These are phyloP conservation scores for Heterodera filipjevi DNA, from an alignment of 2,888 invertebrate species.

Conservation along the genomic window DNA sequence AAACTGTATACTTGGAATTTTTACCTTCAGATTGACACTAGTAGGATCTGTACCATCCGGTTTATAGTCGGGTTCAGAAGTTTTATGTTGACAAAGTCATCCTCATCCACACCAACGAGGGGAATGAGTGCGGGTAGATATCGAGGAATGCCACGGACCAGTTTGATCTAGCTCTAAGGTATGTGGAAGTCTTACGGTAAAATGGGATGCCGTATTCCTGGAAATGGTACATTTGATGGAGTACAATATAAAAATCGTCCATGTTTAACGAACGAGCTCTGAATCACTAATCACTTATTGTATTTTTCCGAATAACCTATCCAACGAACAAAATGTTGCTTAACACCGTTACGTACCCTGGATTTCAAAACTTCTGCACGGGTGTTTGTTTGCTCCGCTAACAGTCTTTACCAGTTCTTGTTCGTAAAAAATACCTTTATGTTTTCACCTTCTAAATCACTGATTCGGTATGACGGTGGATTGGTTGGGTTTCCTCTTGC, in stretches of 20 bases:
- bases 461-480: background rate
- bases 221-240: background rate
- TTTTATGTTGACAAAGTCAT: background rate
- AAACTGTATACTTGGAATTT: constrained; percentile 5
- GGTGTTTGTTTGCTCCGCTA: background rate
- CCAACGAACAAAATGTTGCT: constrained; percentile 22
- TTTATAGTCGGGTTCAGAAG: background rate
- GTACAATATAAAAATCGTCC: constrained; percentile 12
- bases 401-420: constrained; percentile 9
- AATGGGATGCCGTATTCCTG: background rate
- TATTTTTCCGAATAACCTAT: background rate
- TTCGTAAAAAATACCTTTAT: constrained; percentile 17
- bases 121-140: background rate
- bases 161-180: background rate
- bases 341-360: background rate
- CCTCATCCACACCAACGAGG: background rate
- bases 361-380: constrained; percentile 10
- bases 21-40: background rate
- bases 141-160: background rate
- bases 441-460: constrained; percentile 6
- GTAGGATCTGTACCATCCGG: background rate
- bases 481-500: background rate
- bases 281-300: constrained; percentile 11
- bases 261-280: background rate
- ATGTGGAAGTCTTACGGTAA: background rate